A percentile compares a stretch with the other conserved stretches of the same genome.
Evolutionary conservation across 37 sponge, comb jelly and placozoan species (phyloP).

Genomic region (Axinella damicornis): DNA sequence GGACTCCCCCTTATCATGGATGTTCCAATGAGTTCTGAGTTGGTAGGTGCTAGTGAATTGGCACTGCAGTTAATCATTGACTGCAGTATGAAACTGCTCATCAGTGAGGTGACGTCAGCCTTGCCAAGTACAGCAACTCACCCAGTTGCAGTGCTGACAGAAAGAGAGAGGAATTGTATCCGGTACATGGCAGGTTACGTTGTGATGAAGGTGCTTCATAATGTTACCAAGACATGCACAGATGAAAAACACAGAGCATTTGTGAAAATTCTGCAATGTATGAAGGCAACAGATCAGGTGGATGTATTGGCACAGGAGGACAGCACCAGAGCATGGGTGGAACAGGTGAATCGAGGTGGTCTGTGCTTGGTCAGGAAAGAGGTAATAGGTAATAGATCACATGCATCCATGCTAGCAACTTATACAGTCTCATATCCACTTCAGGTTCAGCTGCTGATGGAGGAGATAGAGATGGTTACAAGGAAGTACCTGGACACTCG

Average conservation of each 20-base stretch:
- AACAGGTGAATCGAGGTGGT: constrained; percentile 9
- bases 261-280: neutral
- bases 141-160: neutral
- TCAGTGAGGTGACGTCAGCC: too few species aligned
- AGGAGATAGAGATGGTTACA: neutral
- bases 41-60: too few species aligned
- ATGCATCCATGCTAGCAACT: too few species aligned
- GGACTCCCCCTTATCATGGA: too few species aligned
- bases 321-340: neutral
- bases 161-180: neutral
- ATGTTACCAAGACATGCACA: neutral
- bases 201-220: neutral
- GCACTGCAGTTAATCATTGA: too few species aligned
- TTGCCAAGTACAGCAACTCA: too few species aligned
- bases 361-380: neutral
- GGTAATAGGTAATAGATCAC: neutral
- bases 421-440: too few species aligned
- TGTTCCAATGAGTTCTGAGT: too few species aligned
- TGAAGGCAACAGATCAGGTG: neutral
- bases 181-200: constrained; percentile 1
- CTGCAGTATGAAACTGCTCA: too few species aligned
- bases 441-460: neutral
- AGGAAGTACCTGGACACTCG: neutral
- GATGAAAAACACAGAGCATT: neutral
- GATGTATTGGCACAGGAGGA: neutral